Evolutionary conservation across 1,140 invertebrate species (phyloP).

Genomic region (Heterodera carotae): DNA sequence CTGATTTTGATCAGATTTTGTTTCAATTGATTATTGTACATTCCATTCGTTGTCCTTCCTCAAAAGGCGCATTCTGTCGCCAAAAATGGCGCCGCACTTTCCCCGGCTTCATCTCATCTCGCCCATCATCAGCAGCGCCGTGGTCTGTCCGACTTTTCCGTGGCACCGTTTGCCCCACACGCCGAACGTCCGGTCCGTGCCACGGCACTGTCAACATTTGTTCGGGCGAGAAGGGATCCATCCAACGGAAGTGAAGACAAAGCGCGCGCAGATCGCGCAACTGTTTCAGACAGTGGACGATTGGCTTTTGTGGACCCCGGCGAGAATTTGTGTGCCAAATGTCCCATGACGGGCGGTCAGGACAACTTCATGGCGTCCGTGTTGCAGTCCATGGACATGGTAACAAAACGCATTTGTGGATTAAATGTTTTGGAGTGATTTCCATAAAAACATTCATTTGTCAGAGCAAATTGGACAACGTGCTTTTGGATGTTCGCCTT

Average conservation of each 20-base stretch:
- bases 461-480: slow-evolving; percentile 60
- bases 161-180: slow-evolving; percentile 3
- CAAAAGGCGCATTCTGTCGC: background rate
- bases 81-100: background rate
- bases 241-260: background rate
- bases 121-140: background rate
- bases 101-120: background rate
- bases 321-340: slow-evolving; percentile 42
- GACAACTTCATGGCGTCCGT: slow-evolving; percentile 33
- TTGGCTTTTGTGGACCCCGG: slow-evolving; percentile 30
- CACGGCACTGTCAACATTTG: background rate
- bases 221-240: slow-evolving; percentile 11
- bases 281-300: slow-evolving; percentile 23
- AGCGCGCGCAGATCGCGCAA: slow-evolving; percentile 14
- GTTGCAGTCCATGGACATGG: slow-evolving; percentile 49
- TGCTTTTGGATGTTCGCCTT: slow-evolving; percentile 61
- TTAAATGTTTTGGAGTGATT: background rate
- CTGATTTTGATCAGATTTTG: background rate
- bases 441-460: slow-evolving; percentile 11
- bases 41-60: background rate
- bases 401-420: slow-evolving; percentile 17
- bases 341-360: slow-evolving; percentile 34
- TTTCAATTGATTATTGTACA: background rate
- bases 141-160: background rate
- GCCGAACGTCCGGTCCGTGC: slow-evolving; percentile 17